Evolutionary conservation across 2,888 invertebrate species (phyloP), one percentile per base, ranked within the genome.

Genomic region (Apamea anceps): DNA sequence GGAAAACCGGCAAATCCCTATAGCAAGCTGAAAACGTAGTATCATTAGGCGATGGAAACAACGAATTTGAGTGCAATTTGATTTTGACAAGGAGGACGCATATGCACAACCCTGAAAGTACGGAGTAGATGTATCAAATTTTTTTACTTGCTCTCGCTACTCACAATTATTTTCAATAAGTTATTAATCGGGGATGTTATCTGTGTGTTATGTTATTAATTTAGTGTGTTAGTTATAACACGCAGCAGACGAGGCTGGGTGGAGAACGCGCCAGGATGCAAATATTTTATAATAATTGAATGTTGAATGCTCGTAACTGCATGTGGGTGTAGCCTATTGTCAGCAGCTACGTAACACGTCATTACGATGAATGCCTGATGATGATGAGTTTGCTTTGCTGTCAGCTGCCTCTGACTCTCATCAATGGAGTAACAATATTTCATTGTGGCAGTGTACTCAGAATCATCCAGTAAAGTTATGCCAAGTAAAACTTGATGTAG

Each of bases 241-340:
- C 32, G 25, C 32, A 51, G 37, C 37, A 13, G 15, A 37, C 54
- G n/a, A n/a, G 1, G 2, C 18, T 21, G 12, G 25, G 25, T 10
- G 7, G n/a, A 62, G 51, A 83, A 60, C 71, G 60, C 60, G 15
- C 8, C 45, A 45, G 37, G 37, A 72, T 45, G 60, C 28, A 32
- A 45, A 77, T 71, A 37, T 8, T 81, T 42, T 37, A 66, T n/a
- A 65, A 65, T 25, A 62, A 7, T 62, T 60, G 45, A 62, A 81
- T 66, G 15, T 62, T 66, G 37, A 71, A 81, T 66, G 15, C 66
- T 67, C 45, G 8, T 45, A 21, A 45, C 57, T 45, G 28, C 51
- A 54, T 48, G 65, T 83, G 54, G 71, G 66, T 37, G 70, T 83
- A 18, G n/a, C 51, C 78, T 71, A 42, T 77, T 54, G 51, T 78